Evolutionary conservation across 2,113 vertebrate species (phyloP).

Genomic region (Oxygymnocypris stewartii): DNA sequence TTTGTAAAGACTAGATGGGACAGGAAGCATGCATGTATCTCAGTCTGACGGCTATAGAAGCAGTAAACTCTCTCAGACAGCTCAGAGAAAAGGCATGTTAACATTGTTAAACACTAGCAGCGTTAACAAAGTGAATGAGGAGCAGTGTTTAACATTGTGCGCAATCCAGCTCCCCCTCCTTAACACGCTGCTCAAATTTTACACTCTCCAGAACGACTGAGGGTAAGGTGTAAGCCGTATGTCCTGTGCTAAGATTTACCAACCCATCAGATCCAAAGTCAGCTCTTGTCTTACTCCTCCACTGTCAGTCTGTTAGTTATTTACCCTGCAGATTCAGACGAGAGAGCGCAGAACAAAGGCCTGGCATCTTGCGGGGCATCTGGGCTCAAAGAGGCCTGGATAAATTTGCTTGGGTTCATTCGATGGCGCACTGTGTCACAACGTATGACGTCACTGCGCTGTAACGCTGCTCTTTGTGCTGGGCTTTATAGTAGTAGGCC

Average conservation of each 20-base stretch:
- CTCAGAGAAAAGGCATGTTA: not conserved
- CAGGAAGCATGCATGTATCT: not conserved
- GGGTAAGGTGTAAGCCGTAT: not conserved
- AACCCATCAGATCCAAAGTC: conserved; percentile 15
- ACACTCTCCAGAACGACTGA: conserved; percentile 12
- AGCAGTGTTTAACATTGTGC: conserved; percentile 2
- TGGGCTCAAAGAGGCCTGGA: conserved; percentile 16
- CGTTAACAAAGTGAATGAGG: not conserved
- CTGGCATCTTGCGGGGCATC: not conserved
- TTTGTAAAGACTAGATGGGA: not conserved
- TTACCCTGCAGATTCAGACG: not conserved
- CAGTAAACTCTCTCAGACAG: conserved; percentile 5
- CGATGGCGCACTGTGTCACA: conserved; percentile 6
- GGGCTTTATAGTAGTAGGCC: conserved; percentile 63
- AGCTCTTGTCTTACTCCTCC: not conserved
- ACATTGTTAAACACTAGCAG: not conserved
- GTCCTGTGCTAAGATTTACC: conserved; percentile 16
- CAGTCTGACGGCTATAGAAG: not conserved
- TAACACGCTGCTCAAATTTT: conserved; percentile 22
- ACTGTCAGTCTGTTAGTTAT: conserved; percentile 4
- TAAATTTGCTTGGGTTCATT: conserved; percentile 15
- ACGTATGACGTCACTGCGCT: conserved; percentile 52
- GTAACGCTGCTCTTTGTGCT: conserved; percentile 50
- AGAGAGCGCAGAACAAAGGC: conserved; percentile 27
- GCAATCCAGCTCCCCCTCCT: not conserved